Conservation (phyloP, 1,140 invertebrate species). For the Diorhabda carinulata region DNA sequence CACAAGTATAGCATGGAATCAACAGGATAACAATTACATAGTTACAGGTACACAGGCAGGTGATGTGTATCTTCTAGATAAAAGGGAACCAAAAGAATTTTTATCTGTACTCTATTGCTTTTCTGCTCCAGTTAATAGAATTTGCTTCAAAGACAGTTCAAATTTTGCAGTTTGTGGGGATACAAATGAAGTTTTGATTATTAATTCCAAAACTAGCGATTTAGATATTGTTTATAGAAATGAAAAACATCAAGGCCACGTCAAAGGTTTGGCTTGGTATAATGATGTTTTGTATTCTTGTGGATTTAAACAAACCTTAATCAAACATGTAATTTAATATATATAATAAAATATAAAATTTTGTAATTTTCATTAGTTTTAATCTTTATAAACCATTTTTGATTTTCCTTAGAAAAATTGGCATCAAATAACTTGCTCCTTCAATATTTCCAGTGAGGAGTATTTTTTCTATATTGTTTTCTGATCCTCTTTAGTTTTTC, state of each 20-base stretch:
- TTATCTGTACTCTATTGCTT: conserved; percentile 29
- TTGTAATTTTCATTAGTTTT: no score
- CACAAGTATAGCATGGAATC: conserved; percentile 36
- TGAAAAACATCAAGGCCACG: conserved; percentile 28
- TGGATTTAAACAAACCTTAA: conserved; percentile 36
- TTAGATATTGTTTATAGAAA: conserved; percentile 31
- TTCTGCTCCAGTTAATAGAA: conserved; percentile 27
- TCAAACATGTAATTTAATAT: conserved; percentile 16
- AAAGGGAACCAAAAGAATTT: conserved; percentile 38
- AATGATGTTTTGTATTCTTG: conserved; percentile 38
- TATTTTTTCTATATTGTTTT: no score
- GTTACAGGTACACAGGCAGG: conserved; percentile 35
- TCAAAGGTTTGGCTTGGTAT: conserved; percentile 37
- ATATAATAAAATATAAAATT: not conserved
- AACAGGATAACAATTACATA: conserved; percentile 27
- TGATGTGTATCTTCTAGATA: conserved; percentile 38
- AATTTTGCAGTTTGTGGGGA: conserved; percentile 37
- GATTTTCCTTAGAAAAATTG: no score
- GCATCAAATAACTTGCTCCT: no score
- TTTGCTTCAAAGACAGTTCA: conserved; percentile 28
- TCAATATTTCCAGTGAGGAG: no score
- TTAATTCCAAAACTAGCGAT: conserved; percentile 25
- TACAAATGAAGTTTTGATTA: conserved; percentile 32
- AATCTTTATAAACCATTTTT: not conserved
- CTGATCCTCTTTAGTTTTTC: no score